Base-by-base conservation (phyloP, 1,140 invertebrate species). In the Mamestra configurata region DNA sequence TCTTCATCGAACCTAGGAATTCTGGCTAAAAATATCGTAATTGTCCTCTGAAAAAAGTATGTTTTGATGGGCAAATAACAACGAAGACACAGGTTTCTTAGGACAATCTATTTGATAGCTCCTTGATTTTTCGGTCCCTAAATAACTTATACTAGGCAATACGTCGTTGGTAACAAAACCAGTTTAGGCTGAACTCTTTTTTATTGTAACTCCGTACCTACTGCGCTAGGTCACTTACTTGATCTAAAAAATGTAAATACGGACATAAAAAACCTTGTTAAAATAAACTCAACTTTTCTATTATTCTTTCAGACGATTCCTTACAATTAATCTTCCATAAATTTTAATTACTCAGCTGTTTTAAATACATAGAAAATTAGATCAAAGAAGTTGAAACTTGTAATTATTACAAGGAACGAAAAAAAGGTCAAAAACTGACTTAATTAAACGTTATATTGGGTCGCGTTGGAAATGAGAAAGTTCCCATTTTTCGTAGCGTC, bases 381-480 rank as follows among this genome's bases (percentile, higher is more conserved):
- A 85, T 88, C 84, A 88, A 88, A 88, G 84, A 77, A 76, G 61
- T 55, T 75, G 55, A 84, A 86, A 86, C 79, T 86, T 88, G 82
- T 88, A 88, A 87, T 88, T 88, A 87, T 85, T 85, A 83, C 82
- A 81, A 79, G 53, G 79, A 84, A 51, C 68, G 43, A 73, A 84
- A 84, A 87, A 88, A 84, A 71, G 81, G 81, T 79, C 13, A 66
- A 84, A 88, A 86, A 82, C 71, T 55, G 77, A 83, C 81, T 87
- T 84, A 88, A 88, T 88, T 88, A 87, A 85, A 85, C 81, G 80
- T 85, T 84, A 80, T 84, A 83, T 83, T 80, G 78, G 82, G 77
- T 81, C 77, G 59, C 81, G 81, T 78, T 81, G 79, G 40, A 88
- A 88, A 84, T 84, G 87, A 87, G 77, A 82, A 85, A 84, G 81